A percentile compares a stretch with the other conserved stretches of the same genome.
Evolutionary conservation across 2,888 invertebrate genomes (phyloP).

Genomic region (Neria commutata): DNA sequence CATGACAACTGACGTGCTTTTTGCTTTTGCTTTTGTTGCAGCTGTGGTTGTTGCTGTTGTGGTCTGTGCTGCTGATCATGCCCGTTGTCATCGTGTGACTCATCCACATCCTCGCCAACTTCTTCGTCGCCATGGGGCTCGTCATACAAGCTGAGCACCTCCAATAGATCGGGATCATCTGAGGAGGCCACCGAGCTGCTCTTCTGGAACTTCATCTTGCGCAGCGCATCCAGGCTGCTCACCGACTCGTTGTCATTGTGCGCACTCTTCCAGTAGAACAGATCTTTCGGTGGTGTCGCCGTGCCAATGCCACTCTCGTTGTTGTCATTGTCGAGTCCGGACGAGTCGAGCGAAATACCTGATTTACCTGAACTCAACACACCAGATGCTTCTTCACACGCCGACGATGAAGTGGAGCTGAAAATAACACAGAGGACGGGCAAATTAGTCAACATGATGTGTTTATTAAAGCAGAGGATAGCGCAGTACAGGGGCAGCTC

Average conservation of each 20-base stretch:
- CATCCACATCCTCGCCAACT: conserved; percentile 38
- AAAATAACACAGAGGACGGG: not conserved
- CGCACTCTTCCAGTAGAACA: conserved; percentile 55
- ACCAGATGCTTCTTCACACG: conserved; percentile 59
- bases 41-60: conserved; percentile 25
- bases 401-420: conserved; percentile 61
- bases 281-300: conserved; percentile 60
- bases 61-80: conserved; percentile 32
- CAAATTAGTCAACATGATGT: conserved; percentile 11
- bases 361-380: conserved; percentile 61
- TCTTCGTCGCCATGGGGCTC: conserved; percentile 51
- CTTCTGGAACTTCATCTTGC: conserved; percentile 58
- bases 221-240: conserved; percentile 54
- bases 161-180: conserved; percentile 60
- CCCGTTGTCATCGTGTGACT: conserved; percentile 43
- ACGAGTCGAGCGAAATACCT: conserved; percentile 60
- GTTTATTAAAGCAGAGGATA: too few species aligned
- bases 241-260: conserved; percentile 55
- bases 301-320: conserved; percentile 61
- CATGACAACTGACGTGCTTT: conserved; percentile 18
- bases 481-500: too few species aligned
- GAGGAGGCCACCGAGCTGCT: conserved; percentile 57
- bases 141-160: conserved; percentile 59
- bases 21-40: conserved; percentile 11
- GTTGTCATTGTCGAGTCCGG: conserved; percentile 59